Conservation (phyloP, 2,113 vertebrate genomes). For the Pimephales promelas region DNA sequence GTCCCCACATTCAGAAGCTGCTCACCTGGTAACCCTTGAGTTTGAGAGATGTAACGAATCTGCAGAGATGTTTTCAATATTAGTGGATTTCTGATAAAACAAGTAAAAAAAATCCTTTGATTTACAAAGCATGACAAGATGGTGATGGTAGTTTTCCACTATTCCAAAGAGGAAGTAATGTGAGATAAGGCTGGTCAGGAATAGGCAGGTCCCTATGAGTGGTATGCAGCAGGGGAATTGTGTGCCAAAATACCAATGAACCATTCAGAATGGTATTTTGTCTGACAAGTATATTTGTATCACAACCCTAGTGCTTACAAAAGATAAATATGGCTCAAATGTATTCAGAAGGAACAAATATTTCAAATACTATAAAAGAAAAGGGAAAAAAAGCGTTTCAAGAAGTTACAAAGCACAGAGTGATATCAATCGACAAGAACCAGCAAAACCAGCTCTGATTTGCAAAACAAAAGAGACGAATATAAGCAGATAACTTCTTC, state of each 20-base stretch:
- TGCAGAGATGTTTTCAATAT: conserved; percentile 59
- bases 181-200: conserved; percentile 27
- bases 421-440: background rate
- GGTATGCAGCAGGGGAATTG: conserved; percentile 1
- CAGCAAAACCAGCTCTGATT: background rate
- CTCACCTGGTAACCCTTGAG: conserved; percentile 92
- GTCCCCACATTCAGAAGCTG: conserved; percentile 94
- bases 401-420: background rate
- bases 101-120: background rate
- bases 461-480: background rate
- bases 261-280: background rate
- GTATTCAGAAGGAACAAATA: background rate
- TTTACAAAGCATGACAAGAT: background rate
- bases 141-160: background rate
- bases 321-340: background rate
- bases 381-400: background rate
- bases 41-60: conserved; percentile 99
- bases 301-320: background rate
- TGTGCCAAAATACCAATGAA: conserved; percentile 24
- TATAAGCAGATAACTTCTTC: conserved; percentile 9
- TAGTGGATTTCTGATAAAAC: background rate
- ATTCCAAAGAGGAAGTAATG: conserved; percentile 18
- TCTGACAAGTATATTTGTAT: background rate
- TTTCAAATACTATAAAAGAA: background rate
- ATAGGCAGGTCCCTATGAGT: background rate